Conservation (phyloP, 2,113 vertebrate genomes). For the Picathartes gymnocephalus region DNA sequence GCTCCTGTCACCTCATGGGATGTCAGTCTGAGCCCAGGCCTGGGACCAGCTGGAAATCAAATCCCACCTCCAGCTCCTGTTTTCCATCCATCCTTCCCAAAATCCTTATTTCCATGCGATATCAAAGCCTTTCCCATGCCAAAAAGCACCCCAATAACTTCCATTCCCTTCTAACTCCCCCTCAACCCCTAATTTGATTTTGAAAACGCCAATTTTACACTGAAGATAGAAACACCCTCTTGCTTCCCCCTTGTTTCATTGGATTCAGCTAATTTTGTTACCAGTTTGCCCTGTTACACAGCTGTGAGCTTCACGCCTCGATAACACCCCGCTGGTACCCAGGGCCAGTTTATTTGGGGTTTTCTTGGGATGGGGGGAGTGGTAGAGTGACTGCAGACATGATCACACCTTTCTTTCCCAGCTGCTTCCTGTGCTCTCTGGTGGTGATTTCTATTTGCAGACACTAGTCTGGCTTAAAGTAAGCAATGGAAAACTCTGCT, state of each 20-base stretch:
- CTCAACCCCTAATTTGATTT: background rate
- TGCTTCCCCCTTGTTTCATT: background rate
- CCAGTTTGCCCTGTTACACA: background rate
- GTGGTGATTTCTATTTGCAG: slow-evolving; percentile 9
- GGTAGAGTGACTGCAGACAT: background rate
- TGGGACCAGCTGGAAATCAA: background rate
- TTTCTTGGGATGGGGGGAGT: rapidly evolving
- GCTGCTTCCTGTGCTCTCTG: slow-evolving; percentile 15
- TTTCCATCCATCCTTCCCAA: background rate
- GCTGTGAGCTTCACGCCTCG: background rate
- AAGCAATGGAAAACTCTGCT: slow-evolving; percentile 64
- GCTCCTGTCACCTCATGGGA: background rate
- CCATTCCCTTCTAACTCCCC: background rate
- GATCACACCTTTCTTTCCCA: background rate
- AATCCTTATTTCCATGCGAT: background rate
- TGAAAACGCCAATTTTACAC: background rate
- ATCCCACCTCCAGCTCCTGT: background rate
- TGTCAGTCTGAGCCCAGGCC: background rate
- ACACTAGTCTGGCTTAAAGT: slow-evolving; percentile 8
- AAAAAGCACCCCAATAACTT: background rate
- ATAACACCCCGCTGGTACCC: background rate
- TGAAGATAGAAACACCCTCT: background rate
- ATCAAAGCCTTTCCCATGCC: background rate
- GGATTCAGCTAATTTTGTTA: background rate
- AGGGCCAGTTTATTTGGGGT: background rate